phyloP scores from a whole-genome alignment of 2,113 vertebrate species.

The Prolemur simus region DNA sequence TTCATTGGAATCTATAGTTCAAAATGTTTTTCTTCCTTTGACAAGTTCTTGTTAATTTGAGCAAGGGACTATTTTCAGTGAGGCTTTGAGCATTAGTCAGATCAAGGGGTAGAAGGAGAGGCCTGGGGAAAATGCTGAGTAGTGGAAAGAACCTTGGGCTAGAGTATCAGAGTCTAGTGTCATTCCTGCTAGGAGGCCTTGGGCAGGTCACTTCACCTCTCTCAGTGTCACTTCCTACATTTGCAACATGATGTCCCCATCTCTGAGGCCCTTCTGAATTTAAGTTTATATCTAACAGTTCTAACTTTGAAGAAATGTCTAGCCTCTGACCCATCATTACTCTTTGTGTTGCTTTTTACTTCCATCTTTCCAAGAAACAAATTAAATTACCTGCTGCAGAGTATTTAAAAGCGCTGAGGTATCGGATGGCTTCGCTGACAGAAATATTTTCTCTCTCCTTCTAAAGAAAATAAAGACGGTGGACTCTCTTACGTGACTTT shows the following conservation, averaged over 20 bases:
- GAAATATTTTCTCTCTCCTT: background rate
- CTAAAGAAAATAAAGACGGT: background rate
- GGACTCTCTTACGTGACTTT: background rate
- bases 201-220: background rate
- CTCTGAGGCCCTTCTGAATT: background rate
- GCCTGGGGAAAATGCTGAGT: background rate
- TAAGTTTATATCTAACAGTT: background rate
- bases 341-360: background rate
- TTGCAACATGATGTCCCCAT: background rate
- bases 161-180: background rate
- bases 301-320: background rate
- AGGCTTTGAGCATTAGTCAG: background rate
- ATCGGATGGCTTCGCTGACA: background rate
- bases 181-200: background rate
- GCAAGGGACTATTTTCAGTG: background rate
- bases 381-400: background rate
- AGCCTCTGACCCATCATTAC: background rate
- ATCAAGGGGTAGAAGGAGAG: background rate
- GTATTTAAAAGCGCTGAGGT: background rate
- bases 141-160: background rate
- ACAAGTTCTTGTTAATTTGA: background rate
- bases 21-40: conserved; percentile 1
- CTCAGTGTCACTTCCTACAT: background rate
- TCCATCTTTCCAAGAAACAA: background rate
- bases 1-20: conserved; percentile 27